These are phyloP conservation scores for Argopecten irradians DNA, from an alignment of 1,140 invertebrate species.

Conservation along the genomic window DNA sequence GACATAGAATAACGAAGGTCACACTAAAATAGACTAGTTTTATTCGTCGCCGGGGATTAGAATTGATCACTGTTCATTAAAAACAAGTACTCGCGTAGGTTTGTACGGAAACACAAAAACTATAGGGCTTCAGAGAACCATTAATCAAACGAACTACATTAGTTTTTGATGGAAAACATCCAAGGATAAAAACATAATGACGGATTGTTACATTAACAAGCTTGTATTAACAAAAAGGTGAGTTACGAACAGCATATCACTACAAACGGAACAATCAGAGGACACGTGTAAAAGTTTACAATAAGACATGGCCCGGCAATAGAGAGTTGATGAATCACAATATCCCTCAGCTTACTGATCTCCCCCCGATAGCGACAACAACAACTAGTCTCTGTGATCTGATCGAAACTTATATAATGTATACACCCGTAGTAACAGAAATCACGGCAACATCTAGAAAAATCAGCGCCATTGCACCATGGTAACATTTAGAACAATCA, in stretches of 20 bases:
- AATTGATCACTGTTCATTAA: not conserved
- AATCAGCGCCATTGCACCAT: too few species aligned
- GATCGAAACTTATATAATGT: too few species aligned
- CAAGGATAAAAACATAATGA: not conserved
- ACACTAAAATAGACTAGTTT: too few species aligned
- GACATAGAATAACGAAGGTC: too few species aligned
- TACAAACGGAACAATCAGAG: not conserved
- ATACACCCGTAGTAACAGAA: too few species aligned
- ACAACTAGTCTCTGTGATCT: too few species aligned
- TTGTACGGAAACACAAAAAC: slow-evolving; percentile 9
- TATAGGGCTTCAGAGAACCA: not conserved
- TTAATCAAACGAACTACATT: not conserved
- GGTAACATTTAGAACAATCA: too few species aligned
- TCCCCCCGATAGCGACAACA: too few species aligned
- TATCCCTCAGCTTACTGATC: not conserved
- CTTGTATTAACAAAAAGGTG: not conserved
- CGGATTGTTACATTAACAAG: not conserved
- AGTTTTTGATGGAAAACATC: not conserved
- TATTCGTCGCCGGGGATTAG: not conserved
- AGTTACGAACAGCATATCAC: not conserved
- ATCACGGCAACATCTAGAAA: too few species aligned
- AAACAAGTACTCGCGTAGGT: not conserved
- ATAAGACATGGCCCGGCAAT: not conserved
- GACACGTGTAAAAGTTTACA: not conserved
- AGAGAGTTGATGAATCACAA: not conserved